phyloP scores from a whole-genome alignment of 1,140 invertebrate genomes.

The Drosophila orena region DNA sequence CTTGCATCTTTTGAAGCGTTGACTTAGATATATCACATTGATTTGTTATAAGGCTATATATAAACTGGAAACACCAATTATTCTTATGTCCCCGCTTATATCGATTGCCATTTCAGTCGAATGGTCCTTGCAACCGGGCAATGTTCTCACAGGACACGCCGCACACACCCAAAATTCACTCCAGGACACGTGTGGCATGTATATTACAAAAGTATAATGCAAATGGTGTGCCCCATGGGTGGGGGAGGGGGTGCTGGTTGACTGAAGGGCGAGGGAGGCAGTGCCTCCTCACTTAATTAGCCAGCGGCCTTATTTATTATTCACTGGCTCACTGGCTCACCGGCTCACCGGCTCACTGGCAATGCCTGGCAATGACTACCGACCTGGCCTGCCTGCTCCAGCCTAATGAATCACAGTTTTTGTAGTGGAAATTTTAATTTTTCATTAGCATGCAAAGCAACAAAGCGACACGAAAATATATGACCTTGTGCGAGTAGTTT shows the following conservation, averaged over 20 bases:
- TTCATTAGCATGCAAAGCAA: constrained; percentile 80
- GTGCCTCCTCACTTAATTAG: constrained; percentile 76
- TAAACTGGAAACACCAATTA: no score
- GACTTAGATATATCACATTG: no score
- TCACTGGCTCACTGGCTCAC: constrained; percentile 43
- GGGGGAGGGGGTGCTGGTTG: background rate
- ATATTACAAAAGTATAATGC: constrained; percentile 78
- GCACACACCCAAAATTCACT: constrained; percentile 1
- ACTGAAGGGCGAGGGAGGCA: constrained; percentile 1
- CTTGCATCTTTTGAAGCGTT: background rate
- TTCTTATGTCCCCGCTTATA: constrained; percentile 17
- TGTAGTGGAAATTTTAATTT: constrained; percentile 82
- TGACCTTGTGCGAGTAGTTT: constrained; percentile 76
- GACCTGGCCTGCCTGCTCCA: constrained; percentile 30
- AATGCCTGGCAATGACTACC: constrained; percentile 49
- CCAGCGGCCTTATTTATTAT: constrained; percentile 80
- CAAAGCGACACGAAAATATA: constrained; percentile 71
- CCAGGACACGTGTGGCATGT: constrained; percentile 67
- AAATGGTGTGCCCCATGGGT: constrained; percentile 25
- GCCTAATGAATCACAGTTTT: constrained; percentile 83
- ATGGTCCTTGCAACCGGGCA: constrained; percentile 59
- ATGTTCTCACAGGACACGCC: constrained; percentile 52
- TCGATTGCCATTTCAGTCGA: constrained; percentile 71
- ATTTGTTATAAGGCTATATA: no score
- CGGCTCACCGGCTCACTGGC: constrained; percentile 41